Evolutionary conservation across 2,113 vertebrate genomes (phyloP).

Genomic region (Atrichornis clamosus): DNA sequence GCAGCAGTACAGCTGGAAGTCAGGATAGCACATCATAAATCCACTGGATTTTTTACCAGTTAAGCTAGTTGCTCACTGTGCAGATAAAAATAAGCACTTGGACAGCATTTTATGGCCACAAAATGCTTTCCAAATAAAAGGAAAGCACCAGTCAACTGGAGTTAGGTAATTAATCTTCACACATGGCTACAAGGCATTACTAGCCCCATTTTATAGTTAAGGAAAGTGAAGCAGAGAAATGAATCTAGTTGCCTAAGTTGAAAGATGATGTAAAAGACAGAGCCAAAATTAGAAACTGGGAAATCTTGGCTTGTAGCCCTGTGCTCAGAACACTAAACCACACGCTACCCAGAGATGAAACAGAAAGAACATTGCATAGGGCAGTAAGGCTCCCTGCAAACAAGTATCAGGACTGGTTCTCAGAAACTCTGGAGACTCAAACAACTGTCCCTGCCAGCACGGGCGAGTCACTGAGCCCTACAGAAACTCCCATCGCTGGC

Average conservation of each 20-base stretch:
- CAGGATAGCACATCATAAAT: constrained; percentile 57
- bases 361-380: neutral
- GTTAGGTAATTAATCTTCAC: constrained; percentile 55
- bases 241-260: constrained; percentile 27
- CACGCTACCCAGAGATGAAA: neutral
- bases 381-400: constrained; percentile 14
- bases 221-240: constrained; percentile 30
- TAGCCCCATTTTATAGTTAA: constrained; percentile 16
- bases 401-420: constrained; percentile 17
- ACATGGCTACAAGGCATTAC: constrained; percentile 28
- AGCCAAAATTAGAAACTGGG: constrained; percentile 47
- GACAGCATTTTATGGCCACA: constrained; percentile 50
- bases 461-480: neutral
- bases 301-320: constrained; percentile 33
- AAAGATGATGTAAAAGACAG: constrained; percentile 29
- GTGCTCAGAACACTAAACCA: neutral
- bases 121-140: constrained; percentile 64
- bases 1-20: constrained; percentile 47
- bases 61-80: constrained; percentile 58
- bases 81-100: constrained; percentile 53
- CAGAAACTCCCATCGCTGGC: neutral
- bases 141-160: constrained; percentile 41
- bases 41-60: constrained; percentile 60
- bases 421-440: neutral
- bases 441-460: neutral